phyloP scores from a whole-genome alignment of 2,113 vertebrate species.

The Gyps fulvus region DNA sequence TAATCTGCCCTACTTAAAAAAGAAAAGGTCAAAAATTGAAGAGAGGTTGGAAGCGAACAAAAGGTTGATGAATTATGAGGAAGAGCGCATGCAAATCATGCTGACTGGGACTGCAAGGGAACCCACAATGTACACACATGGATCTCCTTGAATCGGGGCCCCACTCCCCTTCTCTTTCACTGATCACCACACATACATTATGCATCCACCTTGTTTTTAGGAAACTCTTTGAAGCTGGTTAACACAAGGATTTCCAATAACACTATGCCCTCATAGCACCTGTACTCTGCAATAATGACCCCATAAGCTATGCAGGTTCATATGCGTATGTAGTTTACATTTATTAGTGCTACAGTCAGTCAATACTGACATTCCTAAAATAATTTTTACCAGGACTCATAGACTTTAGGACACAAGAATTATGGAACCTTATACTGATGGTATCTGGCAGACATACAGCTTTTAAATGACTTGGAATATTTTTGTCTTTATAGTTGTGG shows the following conservation, averaged over 20 bases:
- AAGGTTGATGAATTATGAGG: not conserved
- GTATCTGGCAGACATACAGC: not conserved
- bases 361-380: not conserved
- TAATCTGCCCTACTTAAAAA: not conserved
- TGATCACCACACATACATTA: not conserved
- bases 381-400: not conserved
- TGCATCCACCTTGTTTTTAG: not conserved
- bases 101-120: not conserved
- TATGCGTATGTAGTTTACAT: fast-evolving
- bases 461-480: not conserved
- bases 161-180: not conserved
- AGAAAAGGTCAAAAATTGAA: not conserved
- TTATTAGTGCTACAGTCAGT: not conserved
- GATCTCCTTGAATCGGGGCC: not conserved
- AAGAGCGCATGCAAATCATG: fast-evolving
- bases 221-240: not conserved
- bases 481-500: not conserved
- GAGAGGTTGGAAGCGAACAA: not conserved
- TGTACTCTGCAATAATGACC: not conserved
- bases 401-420: not conserved
- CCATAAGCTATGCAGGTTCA: not conserved
- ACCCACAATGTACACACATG: not conserved
- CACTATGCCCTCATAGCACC: not conserved
- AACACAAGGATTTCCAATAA: not conserved
- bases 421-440: not conserved